phyloP scores from a whole-genome alignment of 1,140 invertebrate genomes.

The Magallana angulata region DNA sequence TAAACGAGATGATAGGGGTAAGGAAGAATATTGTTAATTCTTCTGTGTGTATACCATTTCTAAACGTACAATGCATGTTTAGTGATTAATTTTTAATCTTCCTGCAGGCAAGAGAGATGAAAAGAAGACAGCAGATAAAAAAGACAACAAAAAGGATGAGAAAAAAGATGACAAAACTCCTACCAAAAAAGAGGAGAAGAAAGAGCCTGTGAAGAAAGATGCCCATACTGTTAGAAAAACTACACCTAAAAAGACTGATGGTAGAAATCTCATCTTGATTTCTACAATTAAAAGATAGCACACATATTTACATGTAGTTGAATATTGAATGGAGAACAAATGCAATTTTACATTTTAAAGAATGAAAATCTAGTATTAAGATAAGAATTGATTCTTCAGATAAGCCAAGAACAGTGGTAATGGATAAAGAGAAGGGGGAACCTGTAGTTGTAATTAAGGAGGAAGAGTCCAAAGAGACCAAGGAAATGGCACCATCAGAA shows the following conservation, averaged over 20 bases:
- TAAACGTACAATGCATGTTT: neutral
- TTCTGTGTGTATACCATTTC: no score
- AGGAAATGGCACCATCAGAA: slow-evolving; percentile 2
- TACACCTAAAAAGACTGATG: slow-evolving; percentile 41
- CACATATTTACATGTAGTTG: neutral
- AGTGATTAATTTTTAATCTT: slow-evolving; percentile 54
- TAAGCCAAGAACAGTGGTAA: slow-evolving; percentile 60
- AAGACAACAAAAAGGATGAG: slow-evolving; percentile 61
- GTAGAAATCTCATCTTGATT: neutral
- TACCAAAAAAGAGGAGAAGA: slow-evolving; percentile 51
- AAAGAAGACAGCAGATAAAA: slow-evolving; percentile 61
- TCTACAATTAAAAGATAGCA: no score
- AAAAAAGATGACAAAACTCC: slow-evolving; percentile 60
- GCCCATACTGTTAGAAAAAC: slow-evolving; percentile 32
- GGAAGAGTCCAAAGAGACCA: slow-evolving; percentile 36
- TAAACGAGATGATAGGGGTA: slow-evolving; percentile 64
- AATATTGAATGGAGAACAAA: slow-evolving; percentile 41
- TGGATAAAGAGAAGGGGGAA: slow-evolving; percentile 66
- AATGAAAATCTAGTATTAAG: neutral
- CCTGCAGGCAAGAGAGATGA: slow-evolving; percentile 59
- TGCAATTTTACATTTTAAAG: slow-evolving; percentile 5
- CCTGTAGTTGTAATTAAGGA: slow-evolving; percentile 57
- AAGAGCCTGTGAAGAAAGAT: slow-evolving; percentile 49
- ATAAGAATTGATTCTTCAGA: slow-evolving; percentile 47
- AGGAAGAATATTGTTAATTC: neutral